Evolutionary conservation across 2,888 invertebrate genomes (phyloP), one percentile per base, ranked within the genome.

Genomic region (Cosmia pyralina): DNA sequence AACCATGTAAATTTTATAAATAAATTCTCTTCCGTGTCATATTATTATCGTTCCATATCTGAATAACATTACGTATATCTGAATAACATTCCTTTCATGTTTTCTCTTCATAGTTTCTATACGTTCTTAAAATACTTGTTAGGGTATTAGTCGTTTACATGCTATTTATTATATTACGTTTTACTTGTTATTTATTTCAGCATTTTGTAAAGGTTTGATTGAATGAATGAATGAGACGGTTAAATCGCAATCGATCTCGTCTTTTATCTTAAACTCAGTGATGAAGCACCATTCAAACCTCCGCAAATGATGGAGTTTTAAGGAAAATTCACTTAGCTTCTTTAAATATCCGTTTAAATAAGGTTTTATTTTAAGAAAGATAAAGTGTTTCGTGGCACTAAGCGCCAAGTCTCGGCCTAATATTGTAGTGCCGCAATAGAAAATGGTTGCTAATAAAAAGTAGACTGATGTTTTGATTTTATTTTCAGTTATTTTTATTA

Each of bases 241-340:
- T 75, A 48, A 48, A 48, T 41, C 38, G 11, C 55, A 28, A 72
- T 77, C 53, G 10, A 67, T 60, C 17, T 3, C 13, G 10, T 19
- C 44, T 72, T 53, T 53, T 63, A 72, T 66, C 13, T 55, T 44
- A 53, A 72, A 64, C 64, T 90, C 89, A 81, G 88, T 86, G 85
- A 85, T 91, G 82, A 82, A 93, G 90, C 66, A 84, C 88, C 85
- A 87, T 92, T 84, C 82, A 82, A 79, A 81, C 79, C 82, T 88
- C 88, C 85, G 90, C 87, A 89, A 92, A 89, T 90, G 89, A 90
- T 89, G 88, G 88, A 90, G 82, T 90, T 86, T 81, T 90, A 87
- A 88, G 19, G n/a, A 65, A 79, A 89, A 89, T 88, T 86, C 79
- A 83, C 85, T 85, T 75, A 77, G 74, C 81, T 85, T 85, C 80